These are phyloP conservation scores for Noctua pronuba DNA, from an alignment of 2,888 invertebrate species.

Conservation along the genomic window DNA sequence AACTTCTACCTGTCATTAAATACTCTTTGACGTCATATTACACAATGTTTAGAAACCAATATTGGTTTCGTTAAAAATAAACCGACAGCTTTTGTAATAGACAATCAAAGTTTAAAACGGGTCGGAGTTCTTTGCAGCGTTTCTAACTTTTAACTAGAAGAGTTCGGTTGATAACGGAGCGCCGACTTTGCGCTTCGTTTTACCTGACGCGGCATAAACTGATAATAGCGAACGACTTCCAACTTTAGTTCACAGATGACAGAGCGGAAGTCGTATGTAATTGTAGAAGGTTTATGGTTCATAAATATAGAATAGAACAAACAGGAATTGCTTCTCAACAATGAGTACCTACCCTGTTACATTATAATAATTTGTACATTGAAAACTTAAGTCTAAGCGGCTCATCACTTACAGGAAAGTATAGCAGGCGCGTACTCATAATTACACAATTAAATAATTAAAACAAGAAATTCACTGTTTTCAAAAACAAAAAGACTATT, in stretches of 20 bases:
- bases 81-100: slow-evolving; percentile 73
- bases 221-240: slow-evolving; percentile 51
- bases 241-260: slow-evolving; percentile 49
- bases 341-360: no score
- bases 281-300: neutral
- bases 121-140: slow-evolving; percentile 71
- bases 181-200: slow-evolving; percentile 61
- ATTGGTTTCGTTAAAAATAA: slow-evolving; percentile 70
- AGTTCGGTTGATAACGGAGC: slow-evolving; percentile 75
- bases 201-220: slow-evolving; percentile 62
- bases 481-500: no score
- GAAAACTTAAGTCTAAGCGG: no score
- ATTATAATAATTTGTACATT: no score
- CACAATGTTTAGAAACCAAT: slow-evolving; percentile 38
- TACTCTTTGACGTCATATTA: slow-evolving; percentile 32
- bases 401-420: no score
- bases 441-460: no score
- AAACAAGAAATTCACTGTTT: no score
- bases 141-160: slow-evolving; percentile 82
- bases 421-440: no score
- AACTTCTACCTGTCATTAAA: slow-evolving; percentile 18
- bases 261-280: neutral
- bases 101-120: slow-evolving; percentile 81
- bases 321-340: neutral
- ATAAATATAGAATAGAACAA: neutral